Evolutionary conservation across 2,797 vertebrate genomes (phyloP), one percentile per base, ranked within the genome.

Genomic region (Nannoperca obscura): DNA sequence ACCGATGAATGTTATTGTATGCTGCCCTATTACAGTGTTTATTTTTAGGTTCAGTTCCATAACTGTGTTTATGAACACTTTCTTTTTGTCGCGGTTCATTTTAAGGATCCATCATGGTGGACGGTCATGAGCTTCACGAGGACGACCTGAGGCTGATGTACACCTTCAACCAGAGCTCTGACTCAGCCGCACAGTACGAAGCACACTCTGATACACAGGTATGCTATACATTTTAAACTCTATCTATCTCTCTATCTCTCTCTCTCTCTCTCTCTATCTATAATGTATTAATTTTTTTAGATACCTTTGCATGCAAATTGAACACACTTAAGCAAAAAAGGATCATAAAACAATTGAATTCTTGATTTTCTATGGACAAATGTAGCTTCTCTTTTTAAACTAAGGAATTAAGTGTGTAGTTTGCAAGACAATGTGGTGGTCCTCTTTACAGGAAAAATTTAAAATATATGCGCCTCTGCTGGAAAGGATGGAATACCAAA

Each of bases 151-250:
- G 98, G 53, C 94, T 99, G 84, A 96, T 99, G 94, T 97, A 99
- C 85, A 94, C 95, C 36, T 98, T 98, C 57, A 94, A 98, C 75
- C 97, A 98, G 93, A 90, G 85, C 32, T 83, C 95, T 11, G 95
- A 90, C 75, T 94, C 88, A 4, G 94, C 95, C 38, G 64, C 93
- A 0, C 97, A 97, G 60, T 99, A 96, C 7, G 98, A 99, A 93
- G 97, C 98, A 0, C 98, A 99, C 91, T 98, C 98, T 0, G 98
- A 99, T 71, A 87, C 95, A 57, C 98, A 99, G 97, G 98, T 99
- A 93, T 0, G 50, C n/a, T 69, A 1, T 0, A 17, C 47, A 40
- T n/a, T 61, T n/a, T 24, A 53, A 74, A 71, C 17, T 20, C n/a
- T n/a, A n/a, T n/a, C n/a, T n/a, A n/a, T n/a, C n/a, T n/a, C n/a